phyloP scores from a whole-genome alignment of 2,797 vertebrate genomes.

The Gephyroberyx darwinii region DNA sequence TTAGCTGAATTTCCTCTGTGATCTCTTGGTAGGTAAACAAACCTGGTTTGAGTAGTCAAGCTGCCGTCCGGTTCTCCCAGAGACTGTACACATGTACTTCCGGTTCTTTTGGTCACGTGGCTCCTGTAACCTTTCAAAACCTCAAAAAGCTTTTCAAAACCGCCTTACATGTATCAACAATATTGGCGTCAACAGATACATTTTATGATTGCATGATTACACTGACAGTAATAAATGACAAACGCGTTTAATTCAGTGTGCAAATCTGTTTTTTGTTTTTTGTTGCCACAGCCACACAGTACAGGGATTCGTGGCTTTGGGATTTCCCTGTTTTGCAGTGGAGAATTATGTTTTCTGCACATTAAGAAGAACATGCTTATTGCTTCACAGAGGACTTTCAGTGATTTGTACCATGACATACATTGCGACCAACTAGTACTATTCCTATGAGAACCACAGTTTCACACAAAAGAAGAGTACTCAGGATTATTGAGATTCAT shows the following conservation, averaged over 20 bases:
- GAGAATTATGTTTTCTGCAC: not conserved
- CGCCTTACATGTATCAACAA: not conserved
- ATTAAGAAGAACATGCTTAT: conserved; percentile 14
- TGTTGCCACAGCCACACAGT: not conserved
- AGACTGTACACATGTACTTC: conserved; percentile 42
- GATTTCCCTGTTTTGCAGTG: conserved; percentile 58
- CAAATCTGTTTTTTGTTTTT: not conserved
- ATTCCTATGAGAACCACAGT: conserved; percentile 20
- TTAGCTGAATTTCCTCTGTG: fast-evolving
- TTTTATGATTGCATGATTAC: not conserved
- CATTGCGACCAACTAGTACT: not conserved
- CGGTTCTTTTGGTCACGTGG: conserved; percentile 29
- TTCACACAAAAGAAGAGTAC: conserved; percentile 7
- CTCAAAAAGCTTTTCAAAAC: too few relatives aligned
- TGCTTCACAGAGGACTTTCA: conserved; percentile 64
- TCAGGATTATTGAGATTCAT: not conserved
- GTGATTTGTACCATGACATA: conserved; percentile 11
- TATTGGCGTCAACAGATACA: not conserved
- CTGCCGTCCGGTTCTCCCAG: too few relatives aligned
- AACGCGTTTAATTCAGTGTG: not conserved
- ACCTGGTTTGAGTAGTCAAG: conserved; percentile 15
- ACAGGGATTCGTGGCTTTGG: conserved; percentile 22
- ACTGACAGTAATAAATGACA: not conserved
- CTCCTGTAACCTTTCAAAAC: not conserved
- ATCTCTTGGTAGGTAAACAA: not conserved